These are phyloP conservation scores for Arizona elegans DNA, from an alignment of 2,113 vertebrate species.

Conservation along the genomic window DNA sequence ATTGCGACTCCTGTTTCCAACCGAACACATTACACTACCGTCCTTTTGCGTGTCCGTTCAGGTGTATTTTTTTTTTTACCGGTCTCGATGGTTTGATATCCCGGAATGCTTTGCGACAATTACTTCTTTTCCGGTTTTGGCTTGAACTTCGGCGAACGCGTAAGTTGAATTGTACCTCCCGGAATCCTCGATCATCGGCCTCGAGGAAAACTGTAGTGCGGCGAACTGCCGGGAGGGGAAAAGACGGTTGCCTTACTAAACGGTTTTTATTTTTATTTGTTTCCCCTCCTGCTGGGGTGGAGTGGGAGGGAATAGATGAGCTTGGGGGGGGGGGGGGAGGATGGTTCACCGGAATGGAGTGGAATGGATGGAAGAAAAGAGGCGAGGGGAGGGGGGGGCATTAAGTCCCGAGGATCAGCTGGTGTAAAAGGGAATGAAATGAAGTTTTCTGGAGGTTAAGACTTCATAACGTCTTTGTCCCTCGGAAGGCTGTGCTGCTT, in stretches of 20 bases:
- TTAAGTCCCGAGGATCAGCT: background rate
- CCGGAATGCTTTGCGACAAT: background rate
- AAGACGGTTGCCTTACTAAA: background rate
- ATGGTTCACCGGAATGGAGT: background rate
- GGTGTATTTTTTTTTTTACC: fast-evolving
- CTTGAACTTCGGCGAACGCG: fast-evolving
- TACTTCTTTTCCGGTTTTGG: slow-evolving; percentile 17
- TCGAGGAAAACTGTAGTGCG: fast-evolving
- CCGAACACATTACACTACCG: background rate
- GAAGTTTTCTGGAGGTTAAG: background rate
- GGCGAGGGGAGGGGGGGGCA: background rate
- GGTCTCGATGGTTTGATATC: background rate
- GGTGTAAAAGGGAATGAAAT: background rate
- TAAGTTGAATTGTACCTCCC: fast-evolving
- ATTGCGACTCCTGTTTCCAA: background rate
- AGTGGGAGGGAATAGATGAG: too few species aligned
- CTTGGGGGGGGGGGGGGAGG: background rate
- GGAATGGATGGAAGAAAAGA: too few species aligned
- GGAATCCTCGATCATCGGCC: slow-evolving; percentile 5
- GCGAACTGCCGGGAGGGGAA: fast-evolving
- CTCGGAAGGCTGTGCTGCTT: background rate
- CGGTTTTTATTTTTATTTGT: background rate
- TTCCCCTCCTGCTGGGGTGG: background rate
- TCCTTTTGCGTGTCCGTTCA: background rate
- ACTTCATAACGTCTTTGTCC: background rate